Evolutionary conservation across 2,888 invertebrate species (phyloP), one percentile per base, ranked within the genome.

Genomic region (Endotricha flammealis): DNA sequence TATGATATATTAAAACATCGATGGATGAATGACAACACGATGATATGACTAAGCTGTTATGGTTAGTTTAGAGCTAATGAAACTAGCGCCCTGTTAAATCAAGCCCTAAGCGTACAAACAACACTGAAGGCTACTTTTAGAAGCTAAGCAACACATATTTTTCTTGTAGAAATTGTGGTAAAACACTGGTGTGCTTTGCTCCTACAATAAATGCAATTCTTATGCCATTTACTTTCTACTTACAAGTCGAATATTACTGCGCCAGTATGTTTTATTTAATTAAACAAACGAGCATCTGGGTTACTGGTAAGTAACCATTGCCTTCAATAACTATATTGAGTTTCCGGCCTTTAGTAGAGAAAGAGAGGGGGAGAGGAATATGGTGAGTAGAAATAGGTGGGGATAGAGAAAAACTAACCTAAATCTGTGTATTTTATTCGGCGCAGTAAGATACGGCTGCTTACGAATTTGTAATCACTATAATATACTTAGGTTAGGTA

Each of bases 171-270:
- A 2, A 11, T 12, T n/a, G n/a, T 8, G n/a, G 7, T n/a, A 11
- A 24, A 12, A 12, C 28, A 8, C 28, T 12, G 11, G 2, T 10
- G 12, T 12, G 27, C 27, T 27, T 12, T 27, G 6, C 27, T 5
- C 12, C 27, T 27, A 11, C 4, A 27, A 12, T 31, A 12, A 20
- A 36, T 39, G 39, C 38, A 29, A 27, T 6, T 29, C 29, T 25
- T 36, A 13, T 25, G 29, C 28, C 8, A 20, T 30, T 31, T 12
- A 30, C 23, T 33, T 28, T 38, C 38, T 45, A 42, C 45, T 45
- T 40, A 45, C 45, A 42, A 36, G 33, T 42, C 34, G 31, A 36
- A 36, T 45, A 12, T 36, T 41, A 41, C 41, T 37, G 39, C 41
- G 36, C 42, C 27, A 10, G 6, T 39, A 32, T 13, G 35, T 36